Evolutionary conservation across 2,113 vertebrate species (phyloP), one percentile per base, ranked within the genome.

Genomic region (Campylorhamphus procurvoides): DNA sequence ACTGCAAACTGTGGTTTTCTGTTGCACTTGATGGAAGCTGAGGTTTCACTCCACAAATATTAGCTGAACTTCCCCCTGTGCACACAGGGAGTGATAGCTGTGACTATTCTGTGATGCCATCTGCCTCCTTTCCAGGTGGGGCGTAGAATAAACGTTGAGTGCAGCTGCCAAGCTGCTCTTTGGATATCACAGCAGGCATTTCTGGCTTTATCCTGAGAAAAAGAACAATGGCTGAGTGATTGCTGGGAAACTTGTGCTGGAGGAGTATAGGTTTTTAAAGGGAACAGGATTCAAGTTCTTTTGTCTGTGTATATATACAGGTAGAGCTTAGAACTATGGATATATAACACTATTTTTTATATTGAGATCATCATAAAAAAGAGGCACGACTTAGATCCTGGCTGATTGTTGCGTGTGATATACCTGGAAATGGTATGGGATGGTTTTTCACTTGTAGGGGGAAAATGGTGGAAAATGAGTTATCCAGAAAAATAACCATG

Each of bases 61-160:
- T 83, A 85, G 69, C 78, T 1, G 23, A 71, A 40, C 84, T 71
- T 59, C 58, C 62, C 67, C 7, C 60, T 55, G 3, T 20, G 69
- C 52, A 11, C 19, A 6, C 25, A 18, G n/a, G 6, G 3, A 75
- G 66, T 2, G 37, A 53, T 42, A 7, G 42, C 5, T 44, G 60
- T 72, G 33, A 10, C 62, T 1, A 0, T 42, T 53, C 7, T 3
- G 62, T 4, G 4, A 3, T 89, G 88, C 88, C 85, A 86, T 73
- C 92, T 95, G 92, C 60, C 83, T 2, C 8, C 63, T 93, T 86
- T 75, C 63, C 82, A 80, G 56, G 62, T 47, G 90, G 62, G 33
- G 24, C 14, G 0, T 15, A 31, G 31, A 59, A 40, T 37, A 62
- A 44, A n/a, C 4, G 60, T 6, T 1, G 0, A 4, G 29, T 28